Conservation (phyloP, 1,140 invertebrate species). For the Ditylenchus dipsaci region DNA sequence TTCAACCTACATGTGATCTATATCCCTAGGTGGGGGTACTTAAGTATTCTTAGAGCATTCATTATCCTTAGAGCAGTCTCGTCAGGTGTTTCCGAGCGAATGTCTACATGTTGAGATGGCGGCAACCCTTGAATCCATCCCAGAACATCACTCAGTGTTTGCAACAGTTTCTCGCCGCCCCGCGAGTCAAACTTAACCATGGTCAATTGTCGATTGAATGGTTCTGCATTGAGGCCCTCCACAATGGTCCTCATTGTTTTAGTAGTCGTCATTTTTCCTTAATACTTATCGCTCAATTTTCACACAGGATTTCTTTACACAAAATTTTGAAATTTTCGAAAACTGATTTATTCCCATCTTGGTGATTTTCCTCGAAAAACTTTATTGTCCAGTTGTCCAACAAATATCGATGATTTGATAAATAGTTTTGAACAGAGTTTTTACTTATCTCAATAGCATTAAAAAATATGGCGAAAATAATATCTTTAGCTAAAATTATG, state of each 20-base stretch:
- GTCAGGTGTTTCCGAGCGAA: slow-evolving; percentile 43
- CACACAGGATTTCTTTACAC: no score
- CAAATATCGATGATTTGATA: no score
- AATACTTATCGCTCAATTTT: no score
- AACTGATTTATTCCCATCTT: no score
- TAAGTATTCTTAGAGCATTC: slow-evolving; percentile 39
- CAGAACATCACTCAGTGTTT: slow-evolving; percentile 37
- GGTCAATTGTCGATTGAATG: slow-evolving; percentile 34
- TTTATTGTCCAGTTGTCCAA: no score
- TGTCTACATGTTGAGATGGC: slow-evolving; percentile 27
- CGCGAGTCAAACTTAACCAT: slow-evolving; percentile 44
- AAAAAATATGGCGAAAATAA: no score
- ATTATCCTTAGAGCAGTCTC: slow-evolving; percentile 43
- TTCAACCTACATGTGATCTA: slow-evolving; percentile 42
- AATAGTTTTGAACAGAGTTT: no score
- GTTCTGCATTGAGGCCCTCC: slow-evolving; percentile 38
- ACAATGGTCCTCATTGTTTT: slow-evolving; percentile 33
- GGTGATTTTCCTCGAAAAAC: no score
- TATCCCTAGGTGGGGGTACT: slow-evolving; percentile 44
- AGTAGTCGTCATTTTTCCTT: neutral
- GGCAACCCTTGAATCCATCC: slow-evolving; percentile 37
- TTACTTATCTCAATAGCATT: no score
- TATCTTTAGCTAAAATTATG: no score
- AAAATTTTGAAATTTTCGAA: no score
- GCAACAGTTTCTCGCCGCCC: slow-evolving; percentile 27